Base-by-base conservation (phyloP, 2,888 invertebrate genomes). In the Resseliella maxima region DNA sequence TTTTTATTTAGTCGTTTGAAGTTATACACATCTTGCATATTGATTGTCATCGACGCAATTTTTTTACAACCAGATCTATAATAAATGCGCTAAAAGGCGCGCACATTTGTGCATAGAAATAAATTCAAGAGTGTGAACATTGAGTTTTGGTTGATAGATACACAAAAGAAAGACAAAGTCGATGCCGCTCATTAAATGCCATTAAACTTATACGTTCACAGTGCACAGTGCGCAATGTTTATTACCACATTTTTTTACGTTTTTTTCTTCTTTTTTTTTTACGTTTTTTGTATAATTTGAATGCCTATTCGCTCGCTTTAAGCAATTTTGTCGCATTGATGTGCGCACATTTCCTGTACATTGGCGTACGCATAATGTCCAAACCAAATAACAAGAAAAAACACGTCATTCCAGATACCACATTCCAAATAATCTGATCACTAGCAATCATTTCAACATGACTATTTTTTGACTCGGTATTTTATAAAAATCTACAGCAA, bases 371-470 rank as follows among this genome's bases (percentile, higher is more conserved):
- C 50, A n/a, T n/a, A n/a, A n/a, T n/a, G n/a, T n/a, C n/a, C n/a
- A n/a, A n/a, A n/a, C n/a, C n/a, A 41, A 41, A 41, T 41, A 41
- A 12, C 50, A 2, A n/a, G n/a, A n/a, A 6, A 59, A 24, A 72
- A 35, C 72, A 72, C n/a, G 31, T 31, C 72, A 72, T 72, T 72
- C 72, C 72, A 72, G 72, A 72, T 72, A 31, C 31, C 72, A 72
- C 5, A 18, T 24, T 72, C 72, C 59, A 59, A 59, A 59, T 24
- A 72, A 35, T 31, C 15, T 72, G 72, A 31, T 72, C 27, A 31
- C 72, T 27, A 24, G 59, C 15, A 10, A 15, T n/a, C 15, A 31
- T 72, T 72, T 27, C 72, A 72, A 31, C 35, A 35, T 24, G 59
- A 31, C 72, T 31, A 12, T 31, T 35, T 59, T 59, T 59, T 12